Percentiles rank a stretch among this genome's conserved stretches.
phyloP scores from a whole-genome alignment of 2,113 vertebrate species.

The Helogale parvula region DNA sequence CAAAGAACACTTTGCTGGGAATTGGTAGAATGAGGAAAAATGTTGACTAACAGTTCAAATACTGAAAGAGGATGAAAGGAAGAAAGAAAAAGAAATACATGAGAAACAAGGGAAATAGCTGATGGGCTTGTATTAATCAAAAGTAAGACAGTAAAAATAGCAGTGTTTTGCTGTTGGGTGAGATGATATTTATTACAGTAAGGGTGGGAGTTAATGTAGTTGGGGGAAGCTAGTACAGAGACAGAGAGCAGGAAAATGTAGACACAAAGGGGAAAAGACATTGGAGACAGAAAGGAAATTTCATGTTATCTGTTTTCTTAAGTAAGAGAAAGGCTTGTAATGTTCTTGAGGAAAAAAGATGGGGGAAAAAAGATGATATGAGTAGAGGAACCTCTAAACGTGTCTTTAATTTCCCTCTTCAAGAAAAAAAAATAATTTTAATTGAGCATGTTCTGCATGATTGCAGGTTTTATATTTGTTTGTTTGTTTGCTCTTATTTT shows the following conservation, averaged over 20 bases:
- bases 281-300: background rate
- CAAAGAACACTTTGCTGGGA: background rate
- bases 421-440: background rate
- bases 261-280: background rate
- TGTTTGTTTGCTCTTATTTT: background rate
- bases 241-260: background rate
- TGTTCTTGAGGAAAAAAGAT: background rate
- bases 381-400: background rate
- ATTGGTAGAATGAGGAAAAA: background rate
- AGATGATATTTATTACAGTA: background rate
- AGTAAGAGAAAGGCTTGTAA: background rate
- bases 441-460: background rate
- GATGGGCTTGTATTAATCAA: background rate
- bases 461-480: background rate
- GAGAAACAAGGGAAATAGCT: background rate
- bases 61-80: background rate
- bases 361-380: background rate
- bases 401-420: background rate
- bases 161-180: background rate
- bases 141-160: background rate
- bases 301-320: background rate
- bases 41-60: background rate
- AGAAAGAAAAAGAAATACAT: background rate
- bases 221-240: background rate
- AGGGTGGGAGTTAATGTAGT: background rate